A percentile compares a stretch with the other conserved stretches of the same genome.
Conservation (phyloP, 2,888 invertebrate species). For the Diarsia dahlii region DNA sequence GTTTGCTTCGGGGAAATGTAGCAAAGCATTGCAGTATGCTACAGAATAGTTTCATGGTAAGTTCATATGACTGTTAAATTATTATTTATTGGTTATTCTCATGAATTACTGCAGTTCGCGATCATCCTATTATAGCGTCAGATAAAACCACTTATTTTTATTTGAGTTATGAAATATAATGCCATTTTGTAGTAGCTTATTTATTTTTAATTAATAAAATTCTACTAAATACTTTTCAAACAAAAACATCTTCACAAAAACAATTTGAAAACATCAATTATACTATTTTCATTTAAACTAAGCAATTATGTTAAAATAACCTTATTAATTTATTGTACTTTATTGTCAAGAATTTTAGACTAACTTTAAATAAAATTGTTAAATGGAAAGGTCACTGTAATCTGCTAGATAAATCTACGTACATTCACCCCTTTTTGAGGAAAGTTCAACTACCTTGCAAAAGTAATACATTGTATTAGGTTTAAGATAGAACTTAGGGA, state of each 20-base stretch:
- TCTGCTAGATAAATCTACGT: slow-evolving; percentile 36
- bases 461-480: slow-evolving; percentile 21
- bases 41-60: neutral
- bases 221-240: neutral
- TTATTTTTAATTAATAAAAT: neutral
- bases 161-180: neutral
- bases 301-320: slow-evolving; percentile 37
- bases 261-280: slow-evolving; percentile 19
- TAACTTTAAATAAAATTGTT: slow-evolving; percentile 25
- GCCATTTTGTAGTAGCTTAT: neutral
- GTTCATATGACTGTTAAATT: neutral
- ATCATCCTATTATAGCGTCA: neutral
- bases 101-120: neutral
- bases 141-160: neutral
- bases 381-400: slow-evolving; percentile 30
- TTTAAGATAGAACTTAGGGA: slow-evolving; percentile 17
- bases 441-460: slow-evolving; percentile 49
- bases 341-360: slow-evolving; percentile 11
- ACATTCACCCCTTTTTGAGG: slow-evolving; percentile 50
- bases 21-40: neutral
- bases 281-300: slow-evolving; percentile 23
- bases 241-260: neutral
- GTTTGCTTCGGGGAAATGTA: slow-evolving; percentile 15
- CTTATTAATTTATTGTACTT: slow-evolving; percentile 38
- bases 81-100: neutral